Evolutionary conservation across 53 echinoderm and acorn worm genomes (phyloP), one percentile per base, ranked within the genome.

Genomic region (Crossaster papposus): DNA sequence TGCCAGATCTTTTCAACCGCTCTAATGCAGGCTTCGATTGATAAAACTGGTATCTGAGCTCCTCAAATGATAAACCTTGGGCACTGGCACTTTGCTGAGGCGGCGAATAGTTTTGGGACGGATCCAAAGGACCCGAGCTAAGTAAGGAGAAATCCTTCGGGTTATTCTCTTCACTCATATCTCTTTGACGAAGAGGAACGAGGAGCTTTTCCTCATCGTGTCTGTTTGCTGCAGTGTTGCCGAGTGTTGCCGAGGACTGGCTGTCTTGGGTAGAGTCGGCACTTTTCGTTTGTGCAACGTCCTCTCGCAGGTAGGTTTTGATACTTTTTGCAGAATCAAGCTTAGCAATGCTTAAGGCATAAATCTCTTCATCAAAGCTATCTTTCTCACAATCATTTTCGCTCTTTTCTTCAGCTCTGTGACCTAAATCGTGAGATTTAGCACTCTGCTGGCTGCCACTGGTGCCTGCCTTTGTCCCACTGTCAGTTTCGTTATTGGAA

Each of bases 361-460:
- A 26, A 37, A 72, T 54, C 33, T 28, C 31, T 29, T 77, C 87
- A 36, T 77, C 87, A 35, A 77, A 87, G 64, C 87, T 83, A 71
- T 83, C 82, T 55, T 23, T 34, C 28, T 64, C 51, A 7, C 22
- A 26, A 14, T 35, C 23, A 2, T 30, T 53, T 18, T 83, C 83
- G 38, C 38, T 72, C 28, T 73, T 51, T 51, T 33, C 29, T 14
- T 20, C 11, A 23, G 72, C 3, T 28, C 30, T 17, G 2, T 30
- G 17, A 12, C 26, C 51, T 0, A 24, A 50, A 50, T 78, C 28
- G 15, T 18, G 74, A 3, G 26, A 22, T 68, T 28, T n/a, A 51
- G 28, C 5, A 54, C 11, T 68, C 70, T 32, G 36, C 7, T 1
- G 22, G 17, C n/a, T 62, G 36, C 11, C 15, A 24, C 26, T 17